Evolutionary conservation across 2,113 vertebrate genomes (phyloP), one percentile per base, ranked within the genome.

Genomic region (Morone chrysops): DNA sequence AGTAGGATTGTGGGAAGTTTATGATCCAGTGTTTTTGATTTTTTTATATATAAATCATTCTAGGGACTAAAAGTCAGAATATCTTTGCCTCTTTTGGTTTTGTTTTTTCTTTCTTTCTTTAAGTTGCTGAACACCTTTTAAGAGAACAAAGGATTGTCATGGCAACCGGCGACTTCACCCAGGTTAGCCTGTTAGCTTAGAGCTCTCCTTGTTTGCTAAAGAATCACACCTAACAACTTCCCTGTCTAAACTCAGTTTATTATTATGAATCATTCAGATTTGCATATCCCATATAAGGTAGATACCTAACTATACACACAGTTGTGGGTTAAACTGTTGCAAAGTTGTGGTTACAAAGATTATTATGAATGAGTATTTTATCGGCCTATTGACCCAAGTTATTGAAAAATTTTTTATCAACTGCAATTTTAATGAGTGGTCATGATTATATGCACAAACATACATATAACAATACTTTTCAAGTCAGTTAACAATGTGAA

Each of bases 401-500:
- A 48, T 13, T 47, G 9, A 10, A 3, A n/a, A n/a, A n/a, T 61
- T 38, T 51, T 6, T 66, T 75, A 47, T 45, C n/a, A 54, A 66
- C 38, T 57, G 51, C 40, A 47, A n/a, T 20, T 63, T 66, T 7
- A 56, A 31, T 65, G 40, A 43, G 38, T 4, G 11, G 1, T 16
- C 13, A 41, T 31, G 31, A 31, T 31, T 31, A 31, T 31, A 31
- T 31, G 16, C 13, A 31, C 36, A 59, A 14, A n/a, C 8, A 10
- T 48, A 62, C 16, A 16, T 5, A 3, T 5, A 31, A 2, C 6
- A 56, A 45, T 45, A 47, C 22, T 13, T 38, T 18, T 2, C 0
- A 48, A 38, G 14, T 66, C 16, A 54, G 11, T 54, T n/a, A 57
- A 66, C 74, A 67, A 67, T 45, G 22, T 67, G 40, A 76, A 60